Conservation (phyloP, 2,797 vertebrate species). For the Aulostomus chinensis region DNA sequence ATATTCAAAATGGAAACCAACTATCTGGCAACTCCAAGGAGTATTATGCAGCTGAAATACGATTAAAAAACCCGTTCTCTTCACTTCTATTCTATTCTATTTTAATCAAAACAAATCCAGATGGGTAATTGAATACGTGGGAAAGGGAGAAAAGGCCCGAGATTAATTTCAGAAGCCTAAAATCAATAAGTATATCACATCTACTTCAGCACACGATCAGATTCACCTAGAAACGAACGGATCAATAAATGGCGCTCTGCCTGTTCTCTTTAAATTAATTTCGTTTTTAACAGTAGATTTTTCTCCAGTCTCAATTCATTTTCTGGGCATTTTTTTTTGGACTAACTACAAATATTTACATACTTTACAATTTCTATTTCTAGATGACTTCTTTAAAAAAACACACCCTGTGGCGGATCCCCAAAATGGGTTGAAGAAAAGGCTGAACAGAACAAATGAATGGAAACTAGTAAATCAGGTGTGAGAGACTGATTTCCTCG, state of each 20-base stretch:
- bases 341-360: too few species aligned
- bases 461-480: too few species aligned
- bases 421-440: too few species aligned
- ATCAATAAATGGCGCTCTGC: conserved; percentile 63
- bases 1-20: conserved; percentile 7
- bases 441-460: too few species aligned
- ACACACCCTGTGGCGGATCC: too few species aligned
- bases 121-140: conserved; percentile 60
- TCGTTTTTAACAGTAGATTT: conserved; percentile 5
- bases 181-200: conserved; percentile 74
- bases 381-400: too few species aligned
- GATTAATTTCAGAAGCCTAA: conserved; percentile 66
- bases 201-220: conserved; percentile 71
- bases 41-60: neutral
- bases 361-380: too few species aligned
- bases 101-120: conserved; percentile 26
- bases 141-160: conserved; percentile 52
- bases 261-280: conserved; percentile 44
- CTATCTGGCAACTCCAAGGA: neutral
- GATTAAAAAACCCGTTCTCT: too few species aligned
- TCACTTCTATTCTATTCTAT: conserved; percentile 14
- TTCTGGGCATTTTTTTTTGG: too few species aligned
- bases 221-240: conserved; percentile 50
- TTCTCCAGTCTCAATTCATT: neutral
- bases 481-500: too few species aligned